Conservation (phyloP, 2,113 vertebrate genomes). For the Tragelaphus strepsiceros region DNA sequence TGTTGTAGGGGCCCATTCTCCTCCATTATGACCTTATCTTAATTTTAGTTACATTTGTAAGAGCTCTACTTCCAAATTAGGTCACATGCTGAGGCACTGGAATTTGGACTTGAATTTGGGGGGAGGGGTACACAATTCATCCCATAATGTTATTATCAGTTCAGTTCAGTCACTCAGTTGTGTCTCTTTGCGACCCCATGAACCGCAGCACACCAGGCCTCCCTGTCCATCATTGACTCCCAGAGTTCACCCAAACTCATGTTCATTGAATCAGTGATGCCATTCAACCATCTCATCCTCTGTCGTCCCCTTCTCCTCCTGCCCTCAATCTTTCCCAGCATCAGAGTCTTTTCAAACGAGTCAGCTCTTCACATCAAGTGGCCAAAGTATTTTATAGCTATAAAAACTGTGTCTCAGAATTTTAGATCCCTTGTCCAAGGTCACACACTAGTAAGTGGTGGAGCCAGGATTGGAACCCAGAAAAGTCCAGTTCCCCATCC, state of each 20-base stretch:
- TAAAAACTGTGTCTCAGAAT: background rate
- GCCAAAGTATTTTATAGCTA: background rate
- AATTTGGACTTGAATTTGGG: background rate
- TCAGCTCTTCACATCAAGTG: background rate
- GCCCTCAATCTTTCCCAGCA: background rate
- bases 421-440: background rate
- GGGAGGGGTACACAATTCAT: no score
- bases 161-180: background rate
- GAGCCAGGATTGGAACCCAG: background rate
- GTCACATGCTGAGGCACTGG: background rate
- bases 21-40: background rate
- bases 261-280: background rate
- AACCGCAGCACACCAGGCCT: rapidly evolving
- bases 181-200: background rate
- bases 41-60: background rate
- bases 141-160: background rate
- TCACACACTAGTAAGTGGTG: background rate
- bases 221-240: background rate
- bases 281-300: background rate
- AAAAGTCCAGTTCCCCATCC: background rate
- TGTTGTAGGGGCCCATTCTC: no score
- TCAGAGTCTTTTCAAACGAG: background rate
- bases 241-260: background rate
- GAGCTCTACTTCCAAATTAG: background rate
- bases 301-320: background rate